Conservation (phyloP, 2,113 vertebrate species). For the Arothron firmamentum region DNA sequence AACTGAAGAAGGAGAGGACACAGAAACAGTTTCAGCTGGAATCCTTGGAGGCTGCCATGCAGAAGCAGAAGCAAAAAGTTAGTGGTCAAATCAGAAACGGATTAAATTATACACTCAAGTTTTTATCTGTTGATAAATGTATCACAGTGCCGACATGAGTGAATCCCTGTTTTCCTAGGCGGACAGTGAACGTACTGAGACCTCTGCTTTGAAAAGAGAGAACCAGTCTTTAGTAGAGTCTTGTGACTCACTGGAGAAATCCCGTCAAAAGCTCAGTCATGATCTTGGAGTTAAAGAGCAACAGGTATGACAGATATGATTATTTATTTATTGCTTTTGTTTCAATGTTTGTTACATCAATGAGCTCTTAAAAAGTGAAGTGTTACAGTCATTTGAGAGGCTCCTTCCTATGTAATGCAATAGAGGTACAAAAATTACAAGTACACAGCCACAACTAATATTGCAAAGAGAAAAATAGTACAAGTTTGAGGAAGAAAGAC, state of each 20-base stretch:
- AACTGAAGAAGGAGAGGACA: conserved; percentile 85
- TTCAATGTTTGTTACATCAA: neutral
- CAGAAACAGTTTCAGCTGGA: conserved; percentile 90
- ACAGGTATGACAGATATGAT: too few species aligned
- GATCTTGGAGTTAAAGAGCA: conserved; percentile 88
- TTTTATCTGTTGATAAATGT: neutral
- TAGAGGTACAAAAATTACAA: neutral
- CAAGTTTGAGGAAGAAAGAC: too few species aligned
- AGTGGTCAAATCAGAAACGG: neutral
- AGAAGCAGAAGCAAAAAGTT: conserved; percentile 94
- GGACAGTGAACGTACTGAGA: conserved; percentile 86
- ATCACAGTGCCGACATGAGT: neutral
- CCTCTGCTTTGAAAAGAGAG: conserved; percentile 82
- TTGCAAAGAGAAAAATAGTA: too few species aligned
- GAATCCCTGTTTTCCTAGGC: conserved; percentile 67
- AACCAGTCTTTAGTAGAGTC: conserved; percentile 86
- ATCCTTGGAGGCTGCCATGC: conserved; percentile 82
- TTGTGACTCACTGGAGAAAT: conserved; percentile 85
- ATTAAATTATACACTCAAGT: neutral
- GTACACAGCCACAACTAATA: too few species aligned
- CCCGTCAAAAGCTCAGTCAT: conserved; percentile 81
- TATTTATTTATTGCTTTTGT: too few species aligned
- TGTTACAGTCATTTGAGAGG: neutral
- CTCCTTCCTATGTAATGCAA: neutral
- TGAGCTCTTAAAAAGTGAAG: neutral